Conservation (phyloP, 2,113 vertebrate species). For the Cynopterus brachyotis region DNA sequence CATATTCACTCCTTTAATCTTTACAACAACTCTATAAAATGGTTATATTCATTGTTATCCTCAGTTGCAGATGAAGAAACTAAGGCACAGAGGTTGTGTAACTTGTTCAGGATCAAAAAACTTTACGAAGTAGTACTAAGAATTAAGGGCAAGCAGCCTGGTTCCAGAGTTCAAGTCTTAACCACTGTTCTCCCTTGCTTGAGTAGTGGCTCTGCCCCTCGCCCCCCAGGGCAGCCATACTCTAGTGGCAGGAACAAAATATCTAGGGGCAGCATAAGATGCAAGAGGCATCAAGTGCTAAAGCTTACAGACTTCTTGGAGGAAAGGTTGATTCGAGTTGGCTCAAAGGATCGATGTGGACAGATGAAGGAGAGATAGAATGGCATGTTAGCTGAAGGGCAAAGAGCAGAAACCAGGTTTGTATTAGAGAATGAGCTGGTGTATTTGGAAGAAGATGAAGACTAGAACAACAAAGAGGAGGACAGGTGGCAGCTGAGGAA, state of each 20-base stretch:
- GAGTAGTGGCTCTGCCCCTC: background rate
- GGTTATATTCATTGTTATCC: background rate
- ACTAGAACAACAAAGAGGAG: accelerated
- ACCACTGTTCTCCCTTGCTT: background rate
- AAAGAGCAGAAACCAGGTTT: background rate
- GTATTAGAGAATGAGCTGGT: background rate
- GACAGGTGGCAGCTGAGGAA: background rate
- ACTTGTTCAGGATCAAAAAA: background rate
- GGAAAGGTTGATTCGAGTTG: background rate
- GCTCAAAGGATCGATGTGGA: background rate
- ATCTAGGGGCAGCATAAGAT: background rate
- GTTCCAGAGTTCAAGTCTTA: background rate
- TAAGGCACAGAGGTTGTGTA: background rate
- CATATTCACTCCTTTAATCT: background rate
- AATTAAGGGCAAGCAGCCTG: background rate
- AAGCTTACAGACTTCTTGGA: background rate
- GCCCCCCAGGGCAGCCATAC: background rate
- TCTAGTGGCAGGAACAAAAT: background rate
- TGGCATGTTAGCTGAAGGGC: background rate
- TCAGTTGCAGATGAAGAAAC: background rate
- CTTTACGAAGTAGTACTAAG: background rate
- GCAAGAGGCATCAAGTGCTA: background rate
- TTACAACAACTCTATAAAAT: background rate
- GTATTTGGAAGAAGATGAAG: background rate
- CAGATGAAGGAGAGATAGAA: background rate